Conservation (phyloP, 2,797 vertebrate genomes). For the Fistularia commersonii region DNA sequence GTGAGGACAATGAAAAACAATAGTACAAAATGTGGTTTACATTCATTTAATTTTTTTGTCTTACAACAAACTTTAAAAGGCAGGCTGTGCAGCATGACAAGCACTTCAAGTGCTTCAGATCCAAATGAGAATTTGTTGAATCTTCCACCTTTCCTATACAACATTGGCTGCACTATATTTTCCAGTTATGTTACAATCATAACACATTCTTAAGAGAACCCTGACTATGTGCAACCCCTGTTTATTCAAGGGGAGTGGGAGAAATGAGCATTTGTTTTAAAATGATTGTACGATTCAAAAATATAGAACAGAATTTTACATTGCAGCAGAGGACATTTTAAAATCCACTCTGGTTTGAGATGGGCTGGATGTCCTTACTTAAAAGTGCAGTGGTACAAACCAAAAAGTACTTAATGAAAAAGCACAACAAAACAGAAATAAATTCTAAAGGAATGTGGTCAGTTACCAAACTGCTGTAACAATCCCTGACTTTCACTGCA, state of each 20-base stretch:
- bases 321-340: constrained; percentile 38
- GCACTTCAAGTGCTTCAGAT: constrained; percentile 57
- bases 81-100: constrained; percentile 68
- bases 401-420: constrained; percentile 43
- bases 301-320: constrained; percentile 18
- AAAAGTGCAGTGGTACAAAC: constrained; percentile 53
- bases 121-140: constrained; percentile 29
- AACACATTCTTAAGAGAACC: constrained; percentile 46
- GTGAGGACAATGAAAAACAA: constrained; percentile 5
- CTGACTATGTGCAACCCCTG: constrained; percentile 59
- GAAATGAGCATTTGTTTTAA: constrained; percentile 26
- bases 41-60: constrained; percentile 70
- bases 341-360: constrained; percentile 56
- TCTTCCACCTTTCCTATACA: constrained; percentile 34
- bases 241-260: constrained; percentile 33
- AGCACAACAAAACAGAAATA: constrained; percentile 43
- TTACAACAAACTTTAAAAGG: constrained; percentile 64
- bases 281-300: constrained; percentile 17
- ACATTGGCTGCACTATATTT: constrained; percentile 40
- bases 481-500: constrained; percentile 35
- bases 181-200: constrained; percentile 53
- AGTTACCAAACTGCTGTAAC: constrained; percentile 18
- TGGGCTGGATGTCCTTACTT: constrained; percentile 27
- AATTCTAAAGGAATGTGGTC: constrained; percentile 37
- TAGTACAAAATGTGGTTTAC: constrained; percentile 42